Conservation (phyloP, 2,797 vertebrate species). For the Enteromius treurensis region DNA sequence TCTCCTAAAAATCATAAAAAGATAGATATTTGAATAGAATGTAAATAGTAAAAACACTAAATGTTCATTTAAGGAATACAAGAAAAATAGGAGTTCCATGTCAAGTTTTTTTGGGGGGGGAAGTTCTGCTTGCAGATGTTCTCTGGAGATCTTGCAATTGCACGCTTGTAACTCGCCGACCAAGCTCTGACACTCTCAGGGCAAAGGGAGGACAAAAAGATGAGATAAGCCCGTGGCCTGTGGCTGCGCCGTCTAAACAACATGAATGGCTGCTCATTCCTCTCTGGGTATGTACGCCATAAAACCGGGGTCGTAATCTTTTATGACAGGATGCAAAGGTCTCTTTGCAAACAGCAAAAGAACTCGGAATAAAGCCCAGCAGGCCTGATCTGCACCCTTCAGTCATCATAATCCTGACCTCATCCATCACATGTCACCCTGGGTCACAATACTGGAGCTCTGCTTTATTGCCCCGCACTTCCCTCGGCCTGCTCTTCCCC, state of each 20-base stretch:
- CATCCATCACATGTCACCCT: slow-evolving; percentile 87
- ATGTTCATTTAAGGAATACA: neutral
- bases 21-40: neutral
- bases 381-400: slow-evolving; percentile 87
- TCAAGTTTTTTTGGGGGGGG: slow-evolving; percentile 42
- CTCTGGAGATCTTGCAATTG: slow-evolving; percentile 73
- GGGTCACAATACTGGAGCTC: slow-evolving; percentile 86
- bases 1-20: neutral
- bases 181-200: slow-evolving; percentile 76
- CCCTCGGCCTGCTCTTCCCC: slow-evolving; percentile 79
- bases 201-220: slow-evolving; percentile 77
- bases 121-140: slow-evolving; percentile 72
- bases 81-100: slow-evolving; percentile 48
- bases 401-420: slow-evolving; percentile 84
- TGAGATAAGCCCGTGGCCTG: slow-evolving; percentile 84
- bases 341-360: slow-evolving; percentile 91
- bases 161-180: slow-evolving; percentile 73
- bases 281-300: slow-evolving; percentile 85
- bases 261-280: slow-evolving; percentile 88
- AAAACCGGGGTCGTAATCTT: slow-evolving; percentile 94
- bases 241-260: slow-evolving; percentile 83
- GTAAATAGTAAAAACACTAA: neutral
- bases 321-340: slow-evolving; percentile 97
- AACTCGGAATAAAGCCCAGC: slow-evolving; percentile 88
- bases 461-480: slow-evolving; percentile 87